A percentile compares a stretch with the other conserved stretches of the same genome.
Conservation (phyloP, 2,797 vertebrate genomes). For the Sebastolobus alascanus region DNA sequence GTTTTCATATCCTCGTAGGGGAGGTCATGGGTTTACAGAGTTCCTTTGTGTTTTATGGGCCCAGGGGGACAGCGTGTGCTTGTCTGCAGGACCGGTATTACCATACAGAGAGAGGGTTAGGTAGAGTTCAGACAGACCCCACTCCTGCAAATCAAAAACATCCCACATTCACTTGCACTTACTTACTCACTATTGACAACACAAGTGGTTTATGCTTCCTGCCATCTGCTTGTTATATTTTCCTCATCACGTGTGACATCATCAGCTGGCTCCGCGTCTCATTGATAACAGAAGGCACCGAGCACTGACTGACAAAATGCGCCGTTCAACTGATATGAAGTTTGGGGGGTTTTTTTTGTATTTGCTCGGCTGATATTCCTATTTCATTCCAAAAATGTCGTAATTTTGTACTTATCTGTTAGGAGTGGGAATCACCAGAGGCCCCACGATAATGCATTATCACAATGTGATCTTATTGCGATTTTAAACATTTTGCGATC, state of each 20-base stretch:
- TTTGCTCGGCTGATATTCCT: not conserved
- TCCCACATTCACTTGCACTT: slow-evolving; percentile 59
- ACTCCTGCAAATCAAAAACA: slow-evolving; percentile 78
- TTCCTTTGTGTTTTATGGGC: slow-evolving; percentile 81
- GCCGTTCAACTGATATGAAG: not conserved
- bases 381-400: not conserved
- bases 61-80: slow-evolving; percentile 64
- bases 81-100: slow-evolving; percentile 70
- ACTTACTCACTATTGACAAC: slow-evolving; percentile 61
- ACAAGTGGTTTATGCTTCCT: slow-evolving; percentile 72
- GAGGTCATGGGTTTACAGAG: slow-evolving; percentile 80
- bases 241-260: slow-evolving; percentile 61
- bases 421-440: too few relatives aligned
- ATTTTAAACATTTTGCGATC: too few relatives aligned
- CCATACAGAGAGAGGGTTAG: slow-evolving; percentile 77
- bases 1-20: slow-evolving; percentile 82
- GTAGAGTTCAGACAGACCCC: slow-evolving; percentile 77
- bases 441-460: too few relatives aligned
- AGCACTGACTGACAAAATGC: slow-evolving; percentile 17
- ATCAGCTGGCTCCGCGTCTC: slow-evolving; percentile 43
- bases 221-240: slow-evolving; percentile 74
- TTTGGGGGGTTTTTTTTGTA: not conserved
- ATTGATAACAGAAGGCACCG: slow-evolving; percentile 22
- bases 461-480: too few relatives aligned
- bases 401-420: not conserved